phyloP scores from a whole-genome alignment of 2,797 vertebrate genomes.

The Bufotes viridis region DNA sequence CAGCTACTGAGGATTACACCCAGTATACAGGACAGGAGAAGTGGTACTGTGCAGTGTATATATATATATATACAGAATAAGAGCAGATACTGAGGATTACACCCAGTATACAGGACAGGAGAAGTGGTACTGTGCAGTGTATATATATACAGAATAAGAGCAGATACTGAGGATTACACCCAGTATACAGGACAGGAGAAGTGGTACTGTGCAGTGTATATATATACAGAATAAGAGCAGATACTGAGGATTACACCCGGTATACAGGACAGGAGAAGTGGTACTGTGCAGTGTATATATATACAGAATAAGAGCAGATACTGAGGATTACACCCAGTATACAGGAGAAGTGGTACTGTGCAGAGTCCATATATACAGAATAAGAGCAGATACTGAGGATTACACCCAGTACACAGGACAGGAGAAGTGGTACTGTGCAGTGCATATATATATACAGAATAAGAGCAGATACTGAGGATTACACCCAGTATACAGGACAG shows the following conservation, averaged over 20 bases:
- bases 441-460: too few relatives aligned
- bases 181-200: background rate
- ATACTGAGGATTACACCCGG: background rate
- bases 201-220: background rate
- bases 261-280: conserved; percentile 10
- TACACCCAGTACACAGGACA: too few relatives aligned
- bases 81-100: background rate
- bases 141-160: background rate
- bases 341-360: too few relatives aligned
- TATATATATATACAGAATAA: background rate
- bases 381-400: too few relatives aligned
- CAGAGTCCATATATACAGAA: too few relatives aligned
- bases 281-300: background rate
- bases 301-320: background rate
- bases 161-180: background rate
- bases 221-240: background rate
- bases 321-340: too few relatives aligned
- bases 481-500: too few relatives aligned
- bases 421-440: too few relatives aligned
- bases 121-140: background rate
- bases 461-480: too few relatives aligned
- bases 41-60: background rate
- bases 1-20: too few relatives aligned
- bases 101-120: background rate
- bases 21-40: background rate